A percentile compares a stretch with the other conserved stretches of the same genome.
phyloP scores from a whole-genome alignment of 2,888 invertebrate species.

The Notocelia uddmanniana region DNA sequence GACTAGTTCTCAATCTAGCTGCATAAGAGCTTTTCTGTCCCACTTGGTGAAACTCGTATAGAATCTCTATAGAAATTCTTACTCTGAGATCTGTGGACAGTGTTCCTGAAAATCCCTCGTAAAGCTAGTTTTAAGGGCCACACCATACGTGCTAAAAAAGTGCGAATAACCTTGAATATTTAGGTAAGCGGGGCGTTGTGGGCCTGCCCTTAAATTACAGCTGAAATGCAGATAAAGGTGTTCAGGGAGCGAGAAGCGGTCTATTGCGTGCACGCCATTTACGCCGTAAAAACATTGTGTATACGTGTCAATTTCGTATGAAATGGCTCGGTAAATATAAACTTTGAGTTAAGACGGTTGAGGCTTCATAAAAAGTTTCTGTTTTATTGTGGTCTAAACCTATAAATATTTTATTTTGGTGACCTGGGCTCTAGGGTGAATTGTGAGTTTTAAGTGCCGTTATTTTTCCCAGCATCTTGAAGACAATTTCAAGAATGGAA shows the following conservation, averaged over 20 bases:
- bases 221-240: constrained; percentile 41
- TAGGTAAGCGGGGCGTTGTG: constrained; percentile 58
- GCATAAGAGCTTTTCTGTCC: too few relatives aligned
- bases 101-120: background rate
- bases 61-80: too few relatives aligned
- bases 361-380: constrained; percentile 21
- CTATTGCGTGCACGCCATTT: constrained; percentile 9
- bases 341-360: constrained; percentile 13
- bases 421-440: background rate
- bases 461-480: background rate
- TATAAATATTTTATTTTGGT: constrained; percentile 14
- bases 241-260: constrained; percentile 23
- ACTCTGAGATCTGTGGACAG: too few relatives aligned
- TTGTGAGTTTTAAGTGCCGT: background rate
- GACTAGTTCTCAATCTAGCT: too few relatives aligned
- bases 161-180: constrained; percentile 77
- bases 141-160: constrained; percentile 47
- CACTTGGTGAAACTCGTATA: too few relatives aligned
- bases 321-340: background rate
- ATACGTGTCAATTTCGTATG: constrained; percentile 7
- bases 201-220: constrained; percentile 39
- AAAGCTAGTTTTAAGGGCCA: constrained; percentile 25
- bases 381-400: constrained; percentile 10
- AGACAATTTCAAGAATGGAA: background rate
- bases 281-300: background rate